Percentiles rank a stretch among this genome's conserved stretches.
These are phyloP conservation scores for Rhingia rostrata DNA, from an alignment of 2,888 invertebrate species.

Conservation along the genomic window DNA sequence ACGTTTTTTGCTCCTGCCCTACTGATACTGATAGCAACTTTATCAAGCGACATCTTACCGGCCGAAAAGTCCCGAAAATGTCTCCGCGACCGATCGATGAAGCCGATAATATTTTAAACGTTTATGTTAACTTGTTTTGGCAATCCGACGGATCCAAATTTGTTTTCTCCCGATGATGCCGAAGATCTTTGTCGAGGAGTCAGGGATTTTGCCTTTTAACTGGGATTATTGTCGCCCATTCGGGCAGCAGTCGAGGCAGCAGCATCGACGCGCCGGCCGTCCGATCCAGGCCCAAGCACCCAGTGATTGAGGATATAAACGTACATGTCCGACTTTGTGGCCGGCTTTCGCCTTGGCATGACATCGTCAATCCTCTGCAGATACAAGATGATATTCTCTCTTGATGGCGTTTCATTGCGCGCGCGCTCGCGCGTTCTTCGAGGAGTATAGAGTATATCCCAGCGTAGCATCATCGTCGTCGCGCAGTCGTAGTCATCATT, in stretches of 20 bases:
- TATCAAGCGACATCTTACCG: constrained; percentile 63
- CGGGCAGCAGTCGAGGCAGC: constrained; percentile 41
- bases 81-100: constrained; percentile 57
- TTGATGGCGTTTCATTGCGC: constrained; percentile 60
- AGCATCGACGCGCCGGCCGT: background rate
- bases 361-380: constrained; percentile 71
- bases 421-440: constrained; percentile 11
- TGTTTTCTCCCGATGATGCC: constrained; percentile 65
- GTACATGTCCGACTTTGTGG: constrained; percentile 68
- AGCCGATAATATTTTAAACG: constrained; percentile 73
- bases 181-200: constrained; percentile 63
- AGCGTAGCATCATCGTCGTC: constrained; percentile 6
- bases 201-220: constrained; percentile 65
- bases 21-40: constrained; percentile 71
- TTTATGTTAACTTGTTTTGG: constrained; percentile 75
- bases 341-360: constrained; percentile 72
- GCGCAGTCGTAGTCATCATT: constrained; percentile 41
- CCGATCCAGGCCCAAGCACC: constrained; percentile 30
- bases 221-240: constrained; percentile 74
- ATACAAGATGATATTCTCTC: constrained; percentile 63
- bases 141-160: constrained; percentile 74
- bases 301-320: constrained; percentile 68
- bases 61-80: constrained; percentile 54
- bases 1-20: constrained; percentile 8
- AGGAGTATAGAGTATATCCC: constrained; percentile 3